Conservation (phyloP, 2,888 invertebrate genomes). For the Philereme transversata region DNA sequence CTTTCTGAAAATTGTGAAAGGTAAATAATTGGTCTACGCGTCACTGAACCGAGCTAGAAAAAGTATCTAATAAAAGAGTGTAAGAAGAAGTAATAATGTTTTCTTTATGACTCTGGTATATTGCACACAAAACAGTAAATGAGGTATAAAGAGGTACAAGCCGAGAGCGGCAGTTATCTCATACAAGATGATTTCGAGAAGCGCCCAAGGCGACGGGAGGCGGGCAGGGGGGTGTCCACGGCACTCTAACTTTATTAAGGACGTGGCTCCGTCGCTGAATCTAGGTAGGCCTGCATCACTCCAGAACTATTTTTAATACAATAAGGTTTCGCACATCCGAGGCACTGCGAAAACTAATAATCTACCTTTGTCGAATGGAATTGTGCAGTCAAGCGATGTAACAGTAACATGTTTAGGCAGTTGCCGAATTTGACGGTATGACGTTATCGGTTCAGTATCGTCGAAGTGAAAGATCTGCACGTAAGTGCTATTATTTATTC, state of each 20-base stretch:
- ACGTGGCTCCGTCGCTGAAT: constrained; percentile 69
- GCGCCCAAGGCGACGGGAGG: constrained; percentile 57
- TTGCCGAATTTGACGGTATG: no score
- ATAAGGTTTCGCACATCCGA: no score
- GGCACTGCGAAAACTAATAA: no score
- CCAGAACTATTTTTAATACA: not conserved
- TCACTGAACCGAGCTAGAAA: constrained; percentile 2
- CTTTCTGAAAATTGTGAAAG: not conserved
- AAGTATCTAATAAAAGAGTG: not conserved
- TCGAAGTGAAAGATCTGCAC: constrained; percentile 11
- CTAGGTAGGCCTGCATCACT: constrained; percentile 52
- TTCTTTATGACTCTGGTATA: constrained; percentile 47
- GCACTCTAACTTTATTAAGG: constrained; percentile 79
- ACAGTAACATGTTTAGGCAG: no score
- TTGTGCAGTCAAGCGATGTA: no score
- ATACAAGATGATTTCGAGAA: constrained; percentile 61
- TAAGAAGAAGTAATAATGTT: constrained; percentile 34
- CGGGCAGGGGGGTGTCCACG: constrained; percentile 57
- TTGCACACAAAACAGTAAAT: constrained; percentile 53
- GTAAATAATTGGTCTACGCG: not conserved
- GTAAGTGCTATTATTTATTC: constrained; percentile 26
- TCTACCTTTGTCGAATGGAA: no score
- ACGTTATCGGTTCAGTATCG: not conserved
- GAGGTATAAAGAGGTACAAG: constrained; percentile 52
- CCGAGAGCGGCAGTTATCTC: constrained; percentile 59